These are phyloP conservation scores for Cataglyphis altisquamis DNA, from an alignment of 2,888 invertebrate genomes.

Conservation along the genomic window DNA sequence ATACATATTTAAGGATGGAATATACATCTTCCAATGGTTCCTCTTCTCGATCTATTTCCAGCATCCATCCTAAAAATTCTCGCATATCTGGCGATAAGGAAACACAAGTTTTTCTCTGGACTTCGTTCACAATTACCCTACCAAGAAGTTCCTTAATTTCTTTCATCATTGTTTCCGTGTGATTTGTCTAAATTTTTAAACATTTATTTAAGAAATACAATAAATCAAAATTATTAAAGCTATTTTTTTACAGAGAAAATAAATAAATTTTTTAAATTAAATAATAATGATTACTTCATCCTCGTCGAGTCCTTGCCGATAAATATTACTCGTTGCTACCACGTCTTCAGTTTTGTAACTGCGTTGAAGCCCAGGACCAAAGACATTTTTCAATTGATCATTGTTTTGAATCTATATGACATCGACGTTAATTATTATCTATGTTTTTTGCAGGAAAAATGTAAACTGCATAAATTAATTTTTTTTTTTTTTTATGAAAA, in stretches of 20 bases:
- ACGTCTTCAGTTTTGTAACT: conserved; percentile 71
- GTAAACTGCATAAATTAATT: background rate
- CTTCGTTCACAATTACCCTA: conserved; percentile 76
- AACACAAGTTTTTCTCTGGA: conserved; percentile 78
- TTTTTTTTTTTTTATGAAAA: background rate
- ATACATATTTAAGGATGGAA: background rate
- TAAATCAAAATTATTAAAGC: background rate
- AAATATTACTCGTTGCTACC: conserved; percentile 63
- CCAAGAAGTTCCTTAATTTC: conserved; percentile 76
- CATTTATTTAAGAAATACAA: background rate
- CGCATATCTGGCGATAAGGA: conserved; percentile 74
- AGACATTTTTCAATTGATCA: conserved; percentile 69
- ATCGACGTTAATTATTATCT: background rate
- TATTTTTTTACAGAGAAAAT: background rate
- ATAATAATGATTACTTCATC: conserved; percentile 64
- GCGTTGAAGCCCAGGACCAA: conserved; percentile 77
- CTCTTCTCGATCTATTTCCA: conserved; percentile 59
- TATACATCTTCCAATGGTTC: conserved; percentile 52
- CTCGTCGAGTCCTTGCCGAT: conserved; percentile 67
- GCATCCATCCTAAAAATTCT: conserved; percentile 79
- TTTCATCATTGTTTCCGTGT: conserved; percentile 75
- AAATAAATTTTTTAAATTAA: conserved; percentile 12
- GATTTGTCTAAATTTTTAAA: conserved; percentile 68
- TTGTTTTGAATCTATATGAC: conserved; percentile 74
- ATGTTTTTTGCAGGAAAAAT: background rate